Conservation (phyloP, 1,140 invertebrate genomes). For the Microvelia longipes region DNA sequence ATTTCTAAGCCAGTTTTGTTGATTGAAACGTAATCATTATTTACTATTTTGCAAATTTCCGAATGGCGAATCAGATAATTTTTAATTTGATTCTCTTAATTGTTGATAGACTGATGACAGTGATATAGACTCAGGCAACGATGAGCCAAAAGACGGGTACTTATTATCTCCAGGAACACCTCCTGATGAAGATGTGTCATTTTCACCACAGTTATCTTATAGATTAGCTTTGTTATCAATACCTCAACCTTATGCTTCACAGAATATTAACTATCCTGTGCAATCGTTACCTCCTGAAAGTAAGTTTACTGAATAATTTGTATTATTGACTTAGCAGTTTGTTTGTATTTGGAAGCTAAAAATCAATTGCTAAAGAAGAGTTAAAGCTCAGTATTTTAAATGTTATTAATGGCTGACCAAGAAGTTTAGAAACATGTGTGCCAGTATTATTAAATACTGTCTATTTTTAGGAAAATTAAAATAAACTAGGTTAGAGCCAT, state of each 20-base stretch:
- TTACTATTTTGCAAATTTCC: too few species aligned
- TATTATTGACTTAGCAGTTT: neutral
- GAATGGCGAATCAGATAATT: too few species aligned
- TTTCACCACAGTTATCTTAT: constrained; percentile 25
- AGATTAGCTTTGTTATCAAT: constrained; percentile 33
- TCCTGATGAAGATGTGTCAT: neutral
- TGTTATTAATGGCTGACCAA: neutral
- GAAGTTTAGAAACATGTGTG: neutral
- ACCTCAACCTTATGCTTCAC: constrained; percentile 28
- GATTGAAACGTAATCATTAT: too few species aligned
- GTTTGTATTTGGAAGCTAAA: neutral
- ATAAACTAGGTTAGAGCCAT: neutral
- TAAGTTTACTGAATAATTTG: constrained; percentile 19
- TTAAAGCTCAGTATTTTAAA: neutral
- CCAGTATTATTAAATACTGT: neutral
- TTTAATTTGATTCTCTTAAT: too few species aligned
- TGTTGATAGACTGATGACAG: neutral
- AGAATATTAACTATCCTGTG: constrained; percentile 30
- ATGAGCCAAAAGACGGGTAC: constrained; percentile 3
- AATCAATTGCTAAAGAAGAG: too few species aligned
- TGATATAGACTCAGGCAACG: constrained; percentile 6
- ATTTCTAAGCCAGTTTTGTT: too few species aligned
- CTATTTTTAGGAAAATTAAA: neutral
- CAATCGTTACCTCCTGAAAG: constrained; percentile 48
- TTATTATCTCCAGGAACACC: neutral